Base-by-base conservation (phyloP, 2,888 invertebrate genomes). In the Orthosia cruda region DNA sequence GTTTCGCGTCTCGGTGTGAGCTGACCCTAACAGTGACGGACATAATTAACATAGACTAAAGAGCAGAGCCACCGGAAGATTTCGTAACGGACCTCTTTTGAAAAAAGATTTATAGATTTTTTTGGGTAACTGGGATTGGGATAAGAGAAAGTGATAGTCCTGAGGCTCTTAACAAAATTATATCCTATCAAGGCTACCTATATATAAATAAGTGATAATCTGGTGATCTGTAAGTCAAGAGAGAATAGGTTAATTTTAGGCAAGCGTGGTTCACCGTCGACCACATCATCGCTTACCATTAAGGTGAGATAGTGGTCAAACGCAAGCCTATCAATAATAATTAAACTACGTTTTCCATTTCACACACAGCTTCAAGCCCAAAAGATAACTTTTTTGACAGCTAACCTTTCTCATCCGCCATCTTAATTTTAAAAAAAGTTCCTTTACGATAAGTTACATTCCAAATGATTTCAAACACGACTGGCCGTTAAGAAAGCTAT, bases 401-500 rank as follows among this genome's bases (percentile, higher is more conserved):
- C 64, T 52, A 74, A 58, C 67, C 68, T 66, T 67, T 58, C 74
- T 70, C 67, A 70, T 49, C 54, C 12, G 16, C 66, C 52, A 74
- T 64, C 54, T 69, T 74, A 16, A 71, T 40, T 40, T 82, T 77
- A 83, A 86, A 80, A 86, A 80, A 76, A 47, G 50, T 64, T 67
- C 73, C 32, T 69, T 18, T 64, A 79, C 72, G 85, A 87, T 87
- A 83, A 85, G 80, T 84, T 71, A 80, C 87, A 87, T 87, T 85
- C 86, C 83, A 77, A 87, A 87, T 83, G 74, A 85, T 82, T 83
- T 79, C 59, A 80, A 81, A 87, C 83, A 77, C 78, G 80, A 70
- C 77, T 84, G 84, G 79, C 86, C 70, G 78, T 80, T 85, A 86
- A 86, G 83, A 89, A 88, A 90, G 87, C 86, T 85, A 88, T 89